phyloP scores from a whole-genome alignment of 2,797 vertebrate genomes.

The Threskiornis aethiopicus region DNA sequence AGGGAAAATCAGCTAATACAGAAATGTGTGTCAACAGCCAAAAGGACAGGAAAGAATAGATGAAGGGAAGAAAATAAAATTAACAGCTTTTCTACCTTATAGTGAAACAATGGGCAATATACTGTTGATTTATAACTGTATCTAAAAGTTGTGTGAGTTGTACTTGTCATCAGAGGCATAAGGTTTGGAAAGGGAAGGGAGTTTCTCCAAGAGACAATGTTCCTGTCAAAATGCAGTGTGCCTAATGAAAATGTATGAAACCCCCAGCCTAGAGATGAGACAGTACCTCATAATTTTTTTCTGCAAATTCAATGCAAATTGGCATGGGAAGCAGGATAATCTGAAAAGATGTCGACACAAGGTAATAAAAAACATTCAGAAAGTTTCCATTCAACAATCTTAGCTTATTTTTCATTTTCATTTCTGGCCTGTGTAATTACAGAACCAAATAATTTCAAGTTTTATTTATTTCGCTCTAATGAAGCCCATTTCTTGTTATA shows the following conservation, averaged over 20 bases:
- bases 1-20: background rate
- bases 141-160: background rate
- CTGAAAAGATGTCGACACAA: background rate
- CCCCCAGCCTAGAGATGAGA: background rate
- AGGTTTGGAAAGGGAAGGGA: background rate
- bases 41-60: background rate
- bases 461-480: background rate
- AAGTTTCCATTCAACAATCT: background rate
- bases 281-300: background rate
- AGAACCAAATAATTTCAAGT: background rate
- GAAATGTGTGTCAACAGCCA: background rate
- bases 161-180: background rate
- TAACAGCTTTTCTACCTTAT: background rate
- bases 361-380: background rate
- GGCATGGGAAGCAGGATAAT: background rate
- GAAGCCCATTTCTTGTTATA: background rate
- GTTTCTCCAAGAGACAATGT: background rate
- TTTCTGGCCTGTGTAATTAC: background rate
- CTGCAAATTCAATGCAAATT: background rate
- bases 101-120: background rate
- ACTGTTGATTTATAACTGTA: background rate
- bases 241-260: background rate
- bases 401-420: background rate
- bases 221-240: background rate
- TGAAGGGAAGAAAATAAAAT: background rate